phyloP scores from a whole-genome alignment of 2,113 vertebrate species.

The Pyrgilauda ruficollis region DNA sequence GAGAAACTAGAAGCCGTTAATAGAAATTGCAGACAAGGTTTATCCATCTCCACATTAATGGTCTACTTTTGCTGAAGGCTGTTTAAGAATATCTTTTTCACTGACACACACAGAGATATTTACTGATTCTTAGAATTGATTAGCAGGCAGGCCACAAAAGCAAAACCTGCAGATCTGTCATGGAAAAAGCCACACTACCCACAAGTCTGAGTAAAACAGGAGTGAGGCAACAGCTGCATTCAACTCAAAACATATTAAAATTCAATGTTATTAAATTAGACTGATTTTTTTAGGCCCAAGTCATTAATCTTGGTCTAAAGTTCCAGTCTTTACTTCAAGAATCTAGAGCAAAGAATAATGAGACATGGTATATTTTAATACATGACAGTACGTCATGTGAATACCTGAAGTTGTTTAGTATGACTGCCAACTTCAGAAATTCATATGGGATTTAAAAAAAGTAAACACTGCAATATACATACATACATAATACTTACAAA shows the following conservation, averaged over 20 bases:
- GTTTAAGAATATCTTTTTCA: background rate
- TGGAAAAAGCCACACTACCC: background rate
- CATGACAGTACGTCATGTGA: background rate
- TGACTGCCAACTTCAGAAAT: background rate
- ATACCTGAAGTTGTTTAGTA: background rate
- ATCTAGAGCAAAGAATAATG: background rate
- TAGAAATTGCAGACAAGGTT: background rate
- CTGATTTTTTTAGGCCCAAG: background rate
- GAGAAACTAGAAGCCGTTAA: background rate
- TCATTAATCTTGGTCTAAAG: background rate
- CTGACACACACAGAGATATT: background rate
- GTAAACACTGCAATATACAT: background rate
- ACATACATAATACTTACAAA: background rate
- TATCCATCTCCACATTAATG: background rate
- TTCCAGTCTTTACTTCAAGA: background rate
- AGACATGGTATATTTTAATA: background rate
- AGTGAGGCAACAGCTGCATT: background rate
- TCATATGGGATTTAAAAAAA: background rate
- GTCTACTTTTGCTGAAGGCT: background rate
- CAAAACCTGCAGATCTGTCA: background rate
- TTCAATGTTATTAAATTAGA: background rate
- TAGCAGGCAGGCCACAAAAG: background rate
- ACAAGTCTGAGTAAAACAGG: background rate
- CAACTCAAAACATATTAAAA: background rate
- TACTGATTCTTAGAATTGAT: background rate